Evolutionary conservation across 2,797 vertebrate species (phyloP).

Genomic region (Sorex maritimensis): DNA sequence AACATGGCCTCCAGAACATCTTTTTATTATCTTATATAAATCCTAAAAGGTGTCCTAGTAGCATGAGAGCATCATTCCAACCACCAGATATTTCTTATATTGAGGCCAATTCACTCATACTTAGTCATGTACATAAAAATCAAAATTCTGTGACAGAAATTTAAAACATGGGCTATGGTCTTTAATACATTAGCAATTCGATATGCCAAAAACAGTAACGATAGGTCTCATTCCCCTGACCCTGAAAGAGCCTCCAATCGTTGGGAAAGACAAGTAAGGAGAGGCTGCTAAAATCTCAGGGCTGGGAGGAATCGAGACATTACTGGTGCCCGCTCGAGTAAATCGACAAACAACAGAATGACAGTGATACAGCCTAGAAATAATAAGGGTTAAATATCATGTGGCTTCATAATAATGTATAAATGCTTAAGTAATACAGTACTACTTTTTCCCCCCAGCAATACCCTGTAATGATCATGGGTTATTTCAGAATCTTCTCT

Average conservation of each 20-base stretch:
- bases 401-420: slow-evolving; percentile 42
- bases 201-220: too few relatives aligned
- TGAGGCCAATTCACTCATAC: neutral
- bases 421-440: neutral
- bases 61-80: neutral
- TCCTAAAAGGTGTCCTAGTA: neutral
- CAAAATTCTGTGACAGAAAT: neutral
- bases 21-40: neutral
- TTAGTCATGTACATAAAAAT: slow-evolving; percentile 4
- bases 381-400: slow-evolving; percentile 5
- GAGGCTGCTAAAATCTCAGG: too few relatives aligned
- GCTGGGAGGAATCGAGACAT: too few relatives aligned
- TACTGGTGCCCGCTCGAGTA: too few relatives aligned
- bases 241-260: too few relatives aligned
- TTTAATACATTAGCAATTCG: neutral
- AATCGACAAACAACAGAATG: too few relatives aligned
- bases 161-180: neutral
- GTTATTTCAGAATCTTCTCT: too few relatives aligned
- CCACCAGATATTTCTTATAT: neutral
- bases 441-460: too few relatives aligned
- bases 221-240: too few relatives aligned
- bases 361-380: neutral
- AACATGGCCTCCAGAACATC: neutral
- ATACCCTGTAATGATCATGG: too few relatives aligned
- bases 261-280: too few relatives aligned